Conservation (phyloP, 2,113 vertebrate genomes). For the Lophochroa leadbeateri region DNA sequence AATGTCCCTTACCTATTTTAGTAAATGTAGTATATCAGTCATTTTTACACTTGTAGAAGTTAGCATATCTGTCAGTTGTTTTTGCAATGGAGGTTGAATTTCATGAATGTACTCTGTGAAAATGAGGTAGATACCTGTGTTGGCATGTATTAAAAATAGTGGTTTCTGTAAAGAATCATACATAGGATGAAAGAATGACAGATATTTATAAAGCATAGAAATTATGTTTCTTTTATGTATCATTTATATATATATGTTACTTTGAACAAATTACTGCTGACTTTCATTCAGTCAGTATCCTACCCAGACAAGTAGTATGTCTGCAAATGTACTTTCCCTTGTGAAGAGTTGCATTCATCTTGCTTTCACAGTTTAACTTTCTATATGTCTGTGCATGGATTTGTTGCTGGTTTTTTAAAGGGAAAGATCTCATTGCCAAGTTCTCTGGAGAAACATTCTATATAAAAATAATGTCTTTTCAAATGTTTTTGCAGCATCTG, state of each 20-base stretch:
- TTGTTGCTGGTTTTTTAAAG: neutral
- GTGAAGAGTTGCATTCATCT: neutral
- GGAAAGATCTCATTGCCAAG: neutral
- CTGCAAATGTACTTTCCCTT: neutral
- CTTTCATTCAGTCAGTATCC: neutral
- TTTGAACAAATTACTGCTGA: neutral
- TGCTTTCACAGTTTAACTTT: neutral
- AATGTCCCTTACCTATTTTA: neutral
- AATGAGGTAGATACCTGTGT: neutral
- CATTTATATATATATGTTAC: neutral
- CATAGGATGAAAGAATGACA: neutral
- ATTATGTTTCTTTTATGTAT: neutral
- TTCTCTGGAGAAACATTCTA: neutral
- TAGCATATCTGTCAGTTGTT: neutral
- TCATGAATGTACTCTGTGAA: neutral
- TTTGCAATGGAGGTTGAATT: neutral
- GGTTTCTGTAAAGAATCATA: neutral
- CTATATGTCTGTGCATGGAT: neutral
- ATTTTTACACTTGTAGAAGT: neutral
- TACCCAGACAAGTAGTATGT: neutral
- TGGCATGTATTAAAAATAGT: neutral
- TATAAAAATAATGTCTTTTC: neutral
- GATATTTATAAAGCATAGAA: neutral
- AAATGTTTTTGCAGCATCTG: slow-evolving; percentile 82
- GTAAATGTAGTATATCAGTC: neutral